Conservation (phyloP, 1,140 invertebrate species). For the Drosophila elegans region DNA sequence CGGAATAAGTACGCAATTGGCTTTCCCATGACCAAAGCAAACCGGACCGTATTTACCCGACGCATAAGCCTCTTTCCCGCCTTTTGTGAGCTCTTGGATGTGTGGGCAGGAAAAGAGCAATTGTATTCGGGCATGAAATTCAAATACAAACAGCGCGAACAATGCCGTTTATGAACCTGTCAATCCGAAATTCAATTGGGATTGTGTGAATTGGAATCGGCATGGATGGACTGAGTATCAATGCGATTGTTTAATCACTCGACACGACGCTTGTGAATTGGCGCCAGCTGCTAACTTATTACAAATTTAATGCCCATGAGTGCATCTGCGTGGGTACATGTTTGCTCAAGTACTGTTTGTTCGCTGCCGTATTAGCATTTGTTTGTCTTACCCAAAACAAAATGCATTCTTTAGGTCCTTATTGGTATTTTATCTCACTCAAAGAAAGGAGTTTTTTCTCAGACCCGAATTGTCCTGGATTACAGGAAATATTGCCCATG, state of each 20-base stretch:
- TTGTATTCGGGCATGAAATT: conserved; percentile 78
- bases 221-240: conserved; percentile 52
- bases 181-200: conserved; percentile 77
- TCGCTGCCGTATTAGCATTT: conserved; percentile 19
- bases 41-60: conserved; percentile 59
- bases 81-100: conserved; percentile 48
- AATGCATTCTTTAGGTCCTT: conserved; percentile 15
- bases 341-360: conserved; percentile 27
- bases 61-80: conserved; percentile 63
- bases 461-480: neutral
- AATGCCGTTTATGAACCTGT: conserved; percentile 82
- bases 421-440: conserved; percentile 8
- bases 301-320: conserved; percentile 51
- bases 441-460: neutral
- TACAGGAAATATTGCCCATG: neutral
- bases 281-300: conserved; percentile 76
- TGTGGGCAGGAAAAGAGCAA: conserved; percentile 74
- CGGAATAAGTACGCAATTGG: conserved; percentile 56
- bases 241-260: conserved; percentile 75
- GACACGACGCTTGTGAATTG: conserved; percentile 61
- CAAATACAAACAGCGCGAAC: conserved; percentile 79
- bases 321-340: conserved; percentile 51
- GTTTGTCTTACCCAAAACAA: conserved; percentile 10
- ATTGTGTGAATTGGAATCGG: conserved; percentile 68
- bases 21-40: conserved; percentile 70